Conservation (phyloP, 2,113 vertebrate genomes). For the Dolichotis patagonum region DNA sequence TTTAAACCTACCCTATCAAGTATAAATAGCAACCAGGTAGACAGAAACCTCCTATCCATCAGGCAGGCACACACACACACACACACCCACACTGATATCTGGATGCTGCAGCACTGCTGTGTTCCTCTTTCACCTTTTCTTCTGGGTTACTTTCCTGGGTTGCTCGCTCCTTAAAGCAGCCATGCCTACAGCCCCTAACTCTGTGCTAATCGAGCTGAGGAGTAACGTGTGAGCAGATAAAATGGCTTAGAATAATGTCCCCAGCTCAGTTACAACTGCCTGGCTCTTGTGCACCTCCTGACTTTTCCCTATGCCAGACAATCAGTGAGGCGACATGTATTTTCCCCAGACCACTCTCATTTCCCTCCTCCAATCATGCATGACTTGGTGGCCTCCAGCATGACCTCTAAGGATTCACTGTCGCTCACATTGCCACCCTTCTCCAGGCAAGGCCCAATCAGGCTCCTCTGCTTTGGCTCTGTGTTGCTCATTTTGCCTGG, state of each 20-base stretch:
- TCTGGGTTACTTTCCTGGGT: not conserved
- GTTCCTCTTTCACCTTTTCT: not conserved
- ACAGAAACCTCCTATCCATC: not conserved
- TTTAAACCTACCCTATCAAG: slow-evolving; percentile 9
- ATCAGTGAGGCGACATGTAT: slow-evolving; percentile 54
- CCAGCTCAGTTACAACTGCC: slow-evolving; percentile 28
- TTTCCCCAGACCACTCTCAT: slow-evolving; percentile 65
- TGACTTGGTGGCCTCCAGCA: slow-evolving; percentile 27
- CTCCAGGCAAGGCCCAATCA: not conserved
- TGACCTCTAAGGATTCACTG: slow-evolving; percentile 23
- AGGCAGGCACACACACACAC: not conserved
- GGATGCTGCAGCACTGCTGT: not conserved
- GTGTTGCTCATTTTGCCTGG: not conserved
- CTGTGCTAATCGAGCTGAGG: not conserved
- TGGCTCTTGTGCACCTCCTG: slow-evolving; percentile 48
- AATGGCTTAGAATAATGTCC: slow-evolving; percentile 31
- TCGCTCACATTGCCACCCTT: not conserved
- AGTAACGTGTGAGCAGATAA: not conserved
- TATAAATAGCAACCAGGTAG: not conserved
- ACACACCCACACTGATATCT: not conserved
- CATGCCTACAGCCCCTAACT: not conserved
- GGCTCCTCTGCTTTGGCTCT: not conserved
- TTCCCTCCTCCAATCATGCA: slow-evolving; percentile 56
- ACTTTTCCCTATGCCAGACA: slow-evolving; percentile 59
- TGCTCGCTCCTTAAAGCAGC: not conserved